Evolutionary conservation across 2,888 invertebrate species (phyloP).

Genomic region (Microplitis manilae): DNA sequence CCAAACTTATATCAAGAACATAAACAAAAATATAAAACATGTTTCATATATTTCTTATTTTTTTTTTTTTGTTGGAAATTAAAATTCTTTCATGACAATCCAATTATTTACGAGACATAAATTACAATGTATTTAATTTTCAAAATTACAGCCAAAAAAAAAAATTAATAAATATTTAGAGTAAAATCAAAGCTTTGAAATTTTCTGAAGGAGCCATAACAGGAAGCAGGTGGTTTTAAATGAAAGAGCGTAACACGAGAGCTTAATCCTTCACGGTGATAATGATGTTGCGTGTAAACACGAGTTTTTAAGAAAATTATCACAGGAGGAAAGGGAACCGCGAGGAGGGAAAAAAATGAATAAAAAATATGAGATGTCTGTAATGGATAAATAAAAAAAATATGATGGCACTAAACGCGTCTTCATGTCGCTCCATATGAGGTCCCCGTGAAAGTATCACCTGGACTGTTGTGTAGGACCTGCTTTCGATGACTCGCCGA

Average conservation of each 20-base stretch:
- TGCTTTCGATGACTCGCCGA: slow-evolving; percentile 21
- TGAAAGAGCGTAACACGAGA: slow-evolving; percentile 39
- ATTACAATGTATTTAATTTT: not conserved
- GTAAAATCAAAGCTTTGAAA: slow-evolving; percentile 5
- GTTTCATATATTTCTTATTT: too few species aligned
- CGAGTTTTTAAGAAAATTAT: slow-evolving; percentile 47
- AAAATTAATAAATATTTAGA: slow-evolving; percentile 11
- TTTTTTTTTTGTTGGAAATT: too few species aligned
- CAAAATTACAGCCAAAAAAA: not conserved
- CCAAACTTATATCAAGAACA: not conserved
- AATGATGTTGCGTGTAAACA: slow-evolving; percentile 53
- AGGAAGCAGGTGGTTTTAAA: slow-evolving; percentile 43
- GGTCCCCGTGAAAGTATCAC: slow-evolving; percentile 18
- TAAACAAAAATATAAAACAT: not conserved
- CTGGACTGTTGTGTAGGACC: slow-evolving; percentile 7
- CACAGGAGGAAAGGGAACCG: slow-evolving; percentile 35
- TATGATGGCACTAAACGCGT: slow-evolving; percentile 11
- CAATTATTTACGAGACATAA: not conserved
- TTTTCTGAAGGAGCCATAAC: slow-evolving; percentile 14
- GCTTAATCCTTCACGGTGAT: slow-evolving; percentile 51
- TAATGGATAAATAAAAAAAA: slow-evolving; percentile 4
- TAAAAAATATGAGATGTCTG: slow-evolving; percentile 11
- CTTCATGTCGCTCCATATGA: slow-evolving; percentile 28
- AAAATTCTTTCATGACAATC: not conserved
- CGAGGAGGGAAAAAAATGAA: not conserved